A percentile compares a stretch with the other conserved stretches of the same genome.
Evolutionary conservation across 2,797 vertebrate genomes (phyloP).

Genomic region (Choloepus didactylus): DNA sequence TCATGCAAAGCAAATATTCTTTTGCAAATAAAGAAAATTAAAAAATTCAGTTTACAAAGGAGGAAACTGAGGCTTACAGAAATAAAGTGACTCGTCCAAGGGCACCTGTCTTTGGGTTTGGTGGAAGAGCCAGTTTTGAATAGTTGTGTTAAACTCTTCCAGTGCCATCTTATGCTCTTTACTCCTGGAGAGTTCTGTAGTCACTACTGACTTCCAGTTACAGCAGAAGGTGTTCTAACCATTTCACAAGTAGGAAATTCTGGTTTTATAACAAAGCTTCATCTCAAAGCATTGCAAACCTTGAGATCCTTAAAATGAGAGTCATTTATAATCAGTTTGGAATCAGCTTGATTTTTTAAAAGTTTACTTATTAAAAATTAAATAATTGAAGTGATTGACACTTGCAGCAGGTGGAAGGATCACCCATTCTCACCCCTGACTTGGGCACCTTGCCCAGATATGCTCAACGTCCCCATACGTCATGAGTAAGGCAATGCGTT

Average conservation of each 20-base stretch:
- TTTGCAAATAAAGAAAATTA: slow-evolving; percentile 18
- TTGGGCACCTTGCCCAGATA: not conserved
- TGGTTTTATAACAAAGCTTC: slow-evolving; percentile 19
- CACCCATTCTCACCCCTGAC: not conserved
- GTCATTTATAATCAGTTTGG: not conserved
- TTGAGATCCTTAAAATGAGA: not conserved
- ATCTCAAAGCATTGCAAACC: not conserved
- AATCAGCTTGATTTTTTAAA: slow-evolving; percentile 34
- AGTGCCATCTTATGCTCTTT: not conserved
- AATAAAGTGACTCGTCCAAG: not conserved
- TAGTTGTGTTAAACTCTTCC: not conserved
- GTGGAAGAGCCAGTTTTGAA: not conserved
- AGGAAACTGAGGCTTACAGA: not conserved
- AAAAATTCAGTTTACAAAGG: not conserved
- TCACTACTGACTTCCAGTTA: not conserved
- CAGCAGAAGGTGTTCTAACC: not conserved
- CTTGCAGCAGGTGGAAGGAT: not conserved
- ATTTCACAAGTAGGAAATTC: not conserved
- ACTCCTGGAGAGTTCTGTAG: not conserved
- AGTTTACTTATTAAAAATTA: not conserved
- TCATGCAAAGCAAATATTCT: not conserved
- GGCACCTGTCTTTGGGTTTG: not conserved
- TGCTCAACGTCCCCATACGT: slow-evolving; percentile 26
- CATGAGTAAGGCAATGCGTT: not conserved
- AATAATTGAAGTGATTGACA: not conserved